phyloP scores from a whole-genome alignment of 2,797 vertebrate species.

The Falco cherrug region DNA sequence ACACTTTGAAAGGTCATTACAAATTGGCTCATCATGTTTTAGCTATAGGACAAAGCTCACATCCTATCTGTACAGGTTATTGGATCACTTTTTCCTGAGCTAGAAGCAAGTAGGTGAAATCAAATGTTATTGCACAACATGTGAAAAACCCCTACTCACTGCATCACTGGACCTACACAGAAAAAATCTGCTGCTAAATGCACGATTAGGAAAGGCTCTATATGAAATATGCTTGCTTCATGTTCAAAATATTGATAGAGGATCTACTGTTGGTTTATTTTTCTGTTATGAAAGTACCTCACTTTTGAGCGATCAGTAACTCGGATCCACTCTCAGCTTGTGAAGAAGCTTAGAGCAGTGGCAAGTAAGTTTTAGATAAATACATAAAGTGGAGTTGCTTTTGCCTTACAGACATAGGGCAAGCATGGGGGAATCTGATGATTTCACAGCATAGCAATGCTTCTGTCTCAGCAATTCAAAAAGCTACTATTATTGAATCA shows the following conservation, averaged over 20 bases:
- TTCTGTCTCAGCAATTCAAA: constrained; percentile 4
- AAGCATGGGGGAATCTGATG: background rate
- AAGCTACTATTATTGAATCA: background rate
- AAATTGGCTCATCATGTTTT: background rate
- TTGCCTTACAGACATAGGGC: background rate
- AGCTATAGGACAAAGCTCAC: background rate
- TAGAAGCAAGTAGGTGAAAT: background rate
- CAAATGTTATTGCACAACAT: background rate
- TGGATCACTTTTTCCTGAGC: background rate
- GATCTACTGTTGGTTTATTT: background rate
- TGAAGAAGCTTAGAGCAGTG: background rate
- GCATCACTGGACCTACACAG: background rate
- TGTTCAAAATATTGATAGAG: background rate
- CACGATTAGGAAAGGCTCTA: background rate
- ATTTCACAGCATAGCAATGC: constrained; percentile 12
- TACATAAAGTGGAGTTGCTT: background rate
- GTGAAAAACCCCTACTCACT: background rate
- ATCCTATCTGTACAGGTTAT: background rate
- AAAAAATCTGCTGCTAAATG: background rate
- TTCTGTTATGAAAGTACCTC: background rate
- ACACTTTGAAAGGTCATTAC: background rate
- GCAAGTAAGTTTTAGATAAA: background rate
- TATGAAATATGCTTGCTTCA: background rate
- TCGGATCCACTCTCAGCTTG: background rate
- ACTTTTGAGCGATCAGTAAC: background rate